Evolutionary conservation across 37 sponge, comb jelly and placozoan species (phyloP).

Genomic region (Cliona cf. orientalis): DNA sequence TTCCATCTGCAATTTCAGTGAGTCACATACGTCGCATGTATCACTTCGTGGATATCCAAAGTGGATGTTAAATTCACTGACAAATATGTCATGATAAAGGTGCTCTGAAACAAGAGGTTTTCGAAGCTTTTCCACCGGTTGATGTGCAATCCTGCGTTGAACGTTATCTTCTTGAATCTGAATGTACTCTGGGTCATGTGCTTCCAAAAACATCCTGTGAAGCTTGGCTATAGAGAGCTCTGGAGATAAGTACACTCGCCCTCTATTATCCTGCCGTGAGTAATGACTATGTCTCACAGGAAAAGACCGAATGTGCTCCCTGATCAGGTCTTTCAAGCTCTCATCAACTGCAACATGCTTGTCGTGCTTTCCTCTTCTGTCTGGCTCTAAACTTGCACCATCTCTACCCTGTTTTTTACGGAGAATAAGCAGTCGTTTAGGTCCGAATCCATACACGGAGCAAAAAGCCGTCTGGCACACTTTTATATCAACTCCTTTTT

Average conservation of each 20-base stretch:
- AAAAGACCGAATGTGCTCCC: conserved; percentile 46
- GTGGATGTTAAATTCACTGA: conserved; percentile 54
- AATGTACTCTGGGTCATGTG: conserved; percentile 59
- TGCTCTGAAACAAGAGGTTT: conserved; percentile 67
- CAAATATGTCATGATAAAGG: conserved; percentile 59
- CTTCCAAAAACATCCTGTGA: conserved; percentile 30
- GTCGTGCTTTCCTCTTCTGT: conserved; percentile 46
- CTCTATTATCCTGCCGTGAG: conserved; percentile 52
- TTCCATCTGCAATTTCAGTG: conserved; percentile 11
- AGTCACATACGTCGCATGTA: conserved; percentile 39
- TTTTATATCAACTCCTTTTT: conserved; percentile 25
- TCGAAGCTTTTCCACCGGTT: conserved; percentile 28
- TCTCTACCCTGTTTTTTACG: conserved; percentile 31
- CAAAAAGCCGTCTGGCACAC: conserved; percentile 66
- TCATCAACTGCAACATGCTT: conserved; percentile 22
- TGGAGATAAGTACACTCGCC: conserved; percentile 49
- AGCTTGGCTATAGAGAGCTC: conserved; percentile 58
- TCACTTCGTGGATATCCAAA: conserved; percentile 55
- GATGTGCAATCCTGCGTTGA: conserved; percentile 33
- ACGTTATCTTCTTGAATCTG: conserved; percentile 36
- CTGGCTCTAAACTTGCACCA: conserved; percentile 24
- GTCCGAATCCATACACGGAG: conserved; percentile 53
- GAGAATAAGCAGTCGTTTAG: conserved; percentile 40
- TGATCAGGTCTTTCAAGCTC: conserved; percentile 10
- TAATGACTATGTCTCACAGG: conserved; percentile 54